Conservation (phyloP, 2,113 vertebrate genomes). For the Arvicanthis niloticus region DNA sequence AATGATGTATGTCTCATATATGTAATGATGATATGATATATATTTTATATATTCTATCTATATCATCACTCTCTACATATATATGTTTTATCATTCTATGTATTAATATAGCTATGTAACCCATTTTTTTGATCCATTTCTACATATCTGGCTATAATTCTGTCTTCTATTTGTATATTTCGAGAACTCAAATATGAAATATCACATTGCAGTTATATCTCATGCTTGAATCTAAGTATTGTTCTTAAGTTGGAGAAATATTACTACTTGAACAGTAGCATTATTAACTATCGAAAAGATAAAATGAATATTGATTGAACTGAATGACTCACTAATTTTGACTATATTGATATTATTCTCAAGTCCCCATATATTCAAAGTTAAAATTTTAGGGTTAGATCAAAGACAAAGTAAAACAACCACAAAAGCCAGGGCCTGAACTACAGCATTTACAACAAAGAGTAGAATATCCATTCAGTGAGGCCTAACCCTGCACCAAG, state of each 20-base stretch:
- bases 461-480: neutral
- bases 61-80: neutral
- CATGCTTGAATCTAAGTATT: neutral
- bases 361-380: neutral
- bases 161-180: too few relatives aligned
- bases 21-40: neutral
- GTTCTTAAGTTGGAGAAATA: neutral
- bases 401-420: neutral
- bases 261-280: neutral
- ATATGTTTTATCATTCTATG: too few relatives aligned
- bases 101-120: too few relatives aligned
- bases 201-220: neutral
- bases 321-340: neutral
- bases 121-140: too few relatives aligned
- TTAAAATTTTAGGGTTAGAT: neutral
- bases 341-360: neutral
- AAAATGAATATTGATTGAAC: neutral
- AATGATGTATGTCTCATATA: neutral
- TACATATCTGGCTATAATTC: too few relatives aligned
- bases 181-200: neutral
- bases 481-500: neutral
- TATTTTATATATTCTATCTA: neutral
- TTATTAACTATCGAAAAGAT: neutral
- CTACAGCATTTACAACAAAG: neutral
- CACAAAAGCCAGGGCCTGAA: neutral